phyloP scores from a whole-genome alignment of 64 coral and sea anemone genomes.

The Montipora capricornis region DNA sequence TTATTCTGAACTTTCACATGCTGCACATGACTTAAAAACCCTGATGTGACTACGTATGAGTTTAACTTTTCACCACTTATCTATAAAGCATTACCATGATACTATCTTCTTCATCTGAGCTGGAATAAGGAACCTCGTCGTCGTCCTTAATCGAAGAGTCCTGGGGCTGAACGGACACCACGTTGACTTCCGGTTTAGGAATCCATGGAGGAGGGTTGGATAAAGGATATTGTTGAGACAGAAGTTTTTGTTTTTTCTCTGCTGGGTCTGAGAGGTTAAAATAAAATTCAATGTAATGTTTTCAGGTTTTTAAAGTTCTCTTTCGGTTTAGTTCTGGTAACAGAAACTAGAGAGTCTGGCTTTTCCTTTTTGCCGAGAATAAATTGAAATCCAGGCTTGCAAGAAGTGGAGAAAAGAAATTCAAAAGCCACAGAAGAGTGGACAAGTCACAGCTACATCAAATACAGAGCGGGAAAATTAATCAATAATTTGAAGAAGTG shows the following conservation, averaged over 20 bases:
- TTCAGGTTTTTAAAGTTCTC: not conserved
- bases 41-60: not conserved
- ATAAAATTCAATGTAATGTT: not conserved
- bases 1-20: no score
- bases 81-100: not conserved
- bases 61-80: not conserved
- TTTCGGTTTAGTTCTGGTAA: not conserved
- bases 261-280: not conserved
- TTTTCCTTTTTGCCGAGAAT: no score
- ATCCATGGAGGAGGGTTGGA: slow-evolving; percentile 90
- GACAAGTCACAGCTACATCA: no score
- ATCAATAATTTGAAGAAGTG: no score
- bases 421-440: no score
- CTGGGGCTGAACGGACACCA: slow-evolving; percentile 93
- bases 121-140: slow-evolving; percentile 74
- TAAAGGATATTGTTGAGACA: slow-evolving; percentile 46
- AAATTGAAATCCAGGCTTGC: no score
- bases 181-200: slow-evolving; percentile 94
- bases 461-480: no score
- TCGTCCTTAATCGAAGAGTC: slow-evolving; percentile 83
- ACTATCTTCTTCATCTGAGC: slow-evolving; percentile 74
- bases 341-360: no score
- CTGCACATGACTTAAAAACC: no score
- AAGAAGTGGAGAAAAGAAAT: no score
- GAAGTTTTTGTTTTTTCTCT: slow-evolving; percentile 46